Evolutionary conservation across 1,140 invertebrate species (phyloP).

Genomic region (Oedothorax gibbosus): DNA sequence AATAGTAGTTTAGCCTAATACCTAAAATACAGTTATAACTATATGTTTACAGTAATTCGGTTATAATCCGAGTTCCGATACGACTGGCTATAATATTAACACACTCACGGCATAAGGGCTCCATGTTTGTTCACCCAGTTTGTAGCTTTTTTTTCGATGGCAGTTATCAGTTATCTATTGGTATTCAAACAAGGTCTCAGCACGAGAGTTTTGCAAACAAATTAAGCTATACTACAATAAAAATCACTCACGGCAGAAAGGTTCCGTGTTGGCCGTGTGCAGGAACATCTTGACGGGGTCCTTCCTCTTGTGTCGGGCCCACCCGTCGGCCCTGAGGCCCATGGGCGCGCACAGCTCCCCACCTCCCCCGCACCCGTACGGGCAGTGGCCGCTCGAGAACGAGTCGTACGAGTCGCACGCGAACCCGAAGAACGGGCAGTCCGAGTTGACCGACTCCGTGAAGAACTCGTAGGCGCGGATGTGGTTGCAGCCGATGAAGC

Average conservation of each 20-base stretch:
- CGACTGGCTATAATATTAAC: no score
- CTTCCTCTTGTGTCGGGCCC: constrained; percentile 49
- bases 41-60: no score
- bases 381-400: constrained; percentile 80
- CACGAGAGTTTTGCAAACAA: no score
- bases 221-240: no score
- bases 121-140: no score
- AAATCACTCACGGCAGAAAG: constrained; percentile 82
- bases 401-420: constrained; percentile 73
- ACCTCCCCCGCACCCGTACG: constrained; percentile 76
- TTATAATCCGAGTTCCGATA: no score
- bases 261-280: constrained; percentile 76
- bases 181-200: no score
- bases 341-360: constrained; percentile 67
- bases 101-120: no score
- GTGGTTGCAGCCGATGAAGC: constrained; percentile 86
- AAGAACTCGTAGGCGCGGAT: constrained; percentile 86
- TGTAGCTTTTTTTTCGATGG: no score
- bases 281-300: constrained; percentile 76
- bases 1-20: no score
- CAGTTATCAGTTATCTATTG: no score
- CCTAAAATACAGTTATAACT: no score
- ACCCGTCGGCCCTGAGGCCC: constrained; percentile 66
- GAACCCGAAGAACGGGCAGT: constrained; percentile 78
- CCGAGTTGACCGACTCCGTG: constrained; percentile 82